These are phyloP conservation scores for Phalacrocorax brasilianus DNA, from an alignment of 2,113 vertebrate genomes.

Conservation along the genomic window DNA sequence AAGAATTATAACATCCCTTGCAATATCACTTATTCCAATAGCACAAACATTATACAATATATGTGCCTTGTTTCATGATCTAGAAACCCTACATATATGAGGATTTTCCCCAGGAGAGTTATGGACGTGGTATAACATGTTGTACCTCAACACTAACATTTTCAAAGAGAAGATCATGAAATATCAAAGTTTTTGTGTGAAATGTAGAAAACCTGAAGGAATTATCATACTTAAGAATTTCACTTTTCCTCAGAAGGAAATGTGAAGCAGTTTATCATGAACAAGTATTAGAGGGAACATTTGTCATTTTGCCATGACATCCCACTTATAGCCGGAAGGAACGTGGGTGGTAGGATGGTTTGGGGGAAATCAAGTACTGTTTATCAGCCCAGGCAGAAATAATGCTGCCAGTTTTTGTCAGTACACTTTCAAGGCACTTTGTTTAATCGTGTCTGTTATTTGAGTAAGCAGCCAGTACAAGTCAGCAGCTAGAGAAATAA, in stretches of 20 bases:
- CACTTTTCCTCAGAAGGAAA: neutral
- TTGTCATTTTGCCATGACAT: constrained; percentile 37
- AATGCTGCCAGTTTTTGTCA: constrained; percentile 17
- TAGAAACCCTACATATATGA: neutral
- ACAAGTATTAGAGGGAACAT: neutral
- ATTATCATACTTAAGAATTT: neutral
- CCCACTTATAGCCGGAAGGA: neutral
- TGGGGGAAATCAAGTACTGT: constrained; percentile 6
- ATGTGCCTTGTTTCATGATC: neutral
- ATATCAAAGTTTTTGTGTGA: neutral
- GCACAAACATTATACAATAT: neutral
- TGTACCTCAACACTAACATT: neutral
- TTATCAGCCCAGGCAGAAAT: constrained; percentile 28
- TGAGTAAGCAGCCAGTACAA: neutral
- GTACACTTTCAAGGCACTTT: neutral
- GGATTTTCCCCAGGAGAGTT: neutral
- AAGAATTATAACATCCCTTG: neutral
- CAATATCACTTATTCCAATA: neutral
- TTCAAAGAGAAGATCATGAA: neutral
- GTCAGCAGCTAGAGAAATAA: neutral
- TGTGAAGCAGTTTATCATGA: neutral
- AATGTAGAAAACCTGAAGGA: neutral
- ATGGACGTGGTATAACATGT: neutral
- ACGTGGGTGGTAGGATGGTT: neutral
- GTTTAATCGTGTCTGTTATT: constrained; percentile 5